These are phyloP conservation scores for Tetramorium simillimum DNA, from an alignment of 1,140 invertebrate genomes.

Conservation along the genomic window DNA sequence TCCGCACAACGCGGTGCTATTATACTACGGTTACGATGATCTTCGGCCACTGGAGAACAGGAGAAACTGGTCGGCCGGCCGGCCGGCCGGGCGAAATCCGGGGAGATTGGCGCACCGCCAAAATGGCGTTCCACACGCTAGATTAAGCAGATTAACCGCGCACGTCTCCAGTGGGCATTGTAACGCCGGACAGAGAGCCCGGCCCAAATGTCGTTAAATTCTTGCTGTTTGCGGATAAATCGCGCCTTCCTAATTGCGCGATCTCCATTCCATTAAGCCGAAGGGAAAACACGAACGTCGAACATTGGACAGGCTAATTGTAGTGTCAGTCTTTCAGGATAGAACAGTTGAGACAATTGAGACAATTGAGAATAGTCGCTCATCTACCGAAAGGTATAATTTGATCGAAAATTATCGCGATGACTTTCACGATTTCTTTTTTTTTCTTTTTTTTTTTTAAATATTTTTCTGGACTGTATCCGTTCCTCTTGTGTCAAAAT, in stretches of 20 bases:
- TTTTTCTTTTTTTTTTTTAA: not conserved
- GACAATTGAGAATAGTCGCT: too few relatives aligned
- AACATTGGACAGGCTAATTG: not conserved
- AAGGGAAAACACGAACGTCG: slow-evolving; percentile 31
- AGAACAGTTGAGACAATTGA: not conserved
- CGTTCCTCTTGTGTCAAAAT: too few relatives aligned
- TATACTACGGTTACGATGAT: slow-evolving; percentile 42
- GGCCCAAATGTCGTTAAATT: slow-evolving; percentile 51
- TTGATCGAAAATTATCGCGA: not conserved
- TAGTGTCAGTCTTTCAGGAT: not conserved
- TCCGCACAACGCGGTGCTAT: slow-evolving; percentile 3
- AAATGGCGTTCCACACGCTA: slow-evolving; percentile 57
- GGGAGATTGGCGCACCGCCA: slow-evolving; percentile 52
- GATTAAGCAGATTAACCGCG: slow-evolving; percentile 67
- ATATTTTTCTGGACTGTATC: not conserved
- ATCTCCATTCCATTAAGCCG: slow-evolving; percentile 47
- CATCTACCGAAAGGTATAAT: not conserved
- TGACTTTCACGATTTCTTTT: not conserved
- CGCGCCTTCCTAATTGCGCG: slow-evolving; percentile 50
- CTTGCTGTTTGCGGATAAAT: slow-evolving; percentile 55
- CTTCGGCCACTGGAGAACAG: slow-evolving; percentile 19
- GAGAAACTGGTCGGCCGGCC: not conserved
- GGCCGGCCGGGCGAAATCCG: not conserved
- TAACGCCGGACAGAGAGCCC: slow-evolving; percentile 1
- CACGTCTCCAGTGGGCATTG: slow-evolving; percentile 54